phyloP scores from a whole-genome alignment of 2,888 invertebrate genomes.

The Subacronicta megacephala region DNA sequence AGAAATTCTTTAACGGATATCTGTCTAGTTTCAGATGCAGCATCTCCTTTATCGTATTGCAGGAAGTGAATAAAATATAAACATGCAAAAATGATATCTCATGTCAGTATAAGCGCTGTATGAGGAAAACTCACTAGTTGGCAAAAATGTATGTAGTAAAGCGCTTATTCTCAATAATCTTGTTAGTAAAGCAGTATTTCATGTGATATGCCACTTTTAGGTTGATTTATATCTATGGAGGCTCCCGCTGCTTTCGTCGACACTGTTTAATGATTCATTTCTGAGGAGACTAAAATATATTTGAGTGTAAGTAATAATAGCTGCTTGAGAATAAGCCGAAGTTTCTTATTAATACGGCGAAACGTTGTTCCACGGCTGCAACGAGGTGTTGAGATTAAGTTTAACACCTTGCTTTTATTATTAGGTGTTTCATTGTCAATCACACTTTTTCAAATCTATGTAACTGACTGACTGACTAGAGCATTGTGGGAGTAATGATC shows the following conservation, averaged over 20 bases:
- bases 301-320: conserved; percentile 64
- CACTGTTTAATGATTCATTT: conserved; percentile 72
- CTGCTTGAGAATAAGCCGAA: conserved; percentile 54
- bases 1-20: background rate
- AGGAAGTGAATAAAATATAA: background rate
- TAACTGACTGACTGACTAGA: no score
- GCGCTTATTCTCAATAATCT: conserved; percentile 29
- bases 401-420: conserved; percentile 30
- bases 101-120: background rate
- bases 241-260: conserved; percentile 40
- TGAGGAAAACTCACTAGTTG: conserved; percentile 3
- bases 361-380: conserved; percentile 29
- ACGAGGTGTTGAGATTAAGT: conserved; percentile 16
- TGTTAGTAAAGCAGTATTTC: conserved; percentile 46
- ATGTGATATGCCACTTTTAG: conserved; percentile 46
- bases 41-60: background rate
- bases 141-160: conserved; percentile 6
- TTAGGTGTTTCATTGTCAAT: conserved; percentile 35
- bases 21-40: background rate
- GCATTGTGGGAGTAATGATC: no score
- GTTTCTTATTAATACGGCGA: conserved; percentile 56
- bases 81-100: conserved; percentile 4
- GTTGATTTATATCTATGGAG: conserved; percentile 49
- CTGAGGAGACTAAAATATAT: conserved; percentile 65
- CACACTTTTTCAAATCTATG: no score